A percentile compares a stretch with the other conserved stretches of the same genome.
phyloP scores from a whole-genome alignment of 2,888 invertebrate genomes.

The Colostygia pectinataria region DNA sequence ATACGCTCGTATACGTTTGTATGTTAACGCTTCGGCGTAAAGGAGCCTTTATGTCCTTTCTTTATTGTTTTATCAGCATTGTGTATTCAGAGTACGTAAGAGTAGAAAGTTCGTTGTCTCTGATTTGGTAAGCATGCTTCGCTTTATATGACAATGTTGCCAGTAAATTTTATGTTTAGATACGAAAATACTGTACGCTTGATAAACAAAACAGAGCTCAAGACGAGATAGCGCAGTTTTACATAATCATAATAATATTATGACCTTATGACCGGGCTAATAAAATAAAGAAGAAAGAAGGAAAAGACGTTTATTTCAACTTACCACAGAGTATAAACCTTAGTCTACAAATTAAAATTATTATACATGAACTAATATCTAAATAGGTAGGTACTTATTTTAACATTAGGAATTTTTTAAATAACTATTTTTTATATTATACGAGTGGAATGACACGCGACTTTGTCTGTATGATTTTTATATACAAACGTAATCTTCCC shows the following conservation, averaged over 20 bases:
- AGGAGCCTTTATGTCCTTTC: constrained; percentile 29
- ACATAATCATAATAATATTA: background rate
- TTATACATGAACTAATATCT: too few species aligned
- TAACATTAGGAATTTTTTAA: too few species aligned
- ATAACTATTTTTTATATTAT: too few species aligned
- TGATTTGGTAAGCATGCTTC: constrained; percentile 20
- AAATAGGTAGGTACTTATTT: too few species aligned
- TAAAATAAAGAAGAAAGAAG: background rate
- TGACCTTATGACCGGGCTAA: background rate
- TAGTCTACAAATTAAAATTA: too few species aligned
- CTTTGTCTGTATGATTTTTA: too few species aligned
- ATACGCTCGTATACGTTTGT: constrained; percentile 34
- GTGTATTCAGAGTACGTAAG: constrained; percentile 20
- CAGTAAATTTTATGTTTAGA: constrained; percentile 8
- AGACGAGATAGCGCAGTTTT: background rate
- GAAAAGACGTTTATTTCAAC: too few species aligned
- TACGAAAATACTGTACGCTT: constrained; percentile 8
- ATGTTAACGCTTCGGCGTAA: constrained; percentile 26
- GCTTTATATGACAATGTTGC: constrained; percentile 15
- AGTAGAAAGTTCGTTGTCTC: constrained; percentile 15
- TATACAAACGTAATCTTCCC: too few species aligned
- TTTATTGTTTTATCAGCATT: constrained; percentile 36
- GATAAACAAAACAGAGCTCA: constrained; percentile 1
- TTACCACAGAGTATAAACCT: too few species aligned
- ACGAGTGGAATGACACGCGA: too few species aligned